Percentiles rank a stretch among this genome's conserved stretches.
These are phyloP conservation scores for Muntiacus muntjak DNA, from an alignment of 2,113 vertebrate species.

Conservation along the genomic window DNA sequence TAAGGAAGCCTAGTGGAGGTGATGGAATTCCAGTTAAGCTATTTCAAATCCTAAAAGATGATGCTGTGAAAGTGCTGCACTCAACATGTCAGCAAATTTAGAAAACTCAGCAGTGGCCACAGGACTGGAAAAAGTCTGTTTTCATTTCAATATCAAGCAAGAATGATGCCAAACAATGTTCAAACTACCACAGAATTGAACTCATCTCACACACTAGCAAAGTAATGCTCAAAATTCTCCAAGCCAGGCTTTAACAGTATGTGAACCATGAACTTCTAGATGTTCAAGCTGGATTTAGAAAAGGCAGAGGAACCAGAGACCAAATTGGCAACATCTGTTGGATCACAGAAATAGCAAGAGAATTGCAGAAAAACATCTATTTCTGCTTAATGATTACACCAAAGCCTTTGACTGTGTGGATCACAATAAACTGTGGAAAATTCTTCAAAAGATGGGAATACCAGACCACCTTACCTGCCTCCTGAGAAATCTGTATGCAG, in stretches of 20 bases:
- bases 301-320: not conserved
- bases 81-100: not conserved
- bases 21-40: not conserved
- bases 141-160: not conserved
- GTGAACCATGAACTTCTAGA: not conserved
- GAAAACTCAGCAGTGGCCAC: not conserved
- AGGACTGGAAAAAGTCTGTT: not conserved
- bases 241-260: not conserved
- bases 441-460: not conserved
- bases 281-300: not conserved
- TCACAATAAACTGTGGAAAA: not conserved
- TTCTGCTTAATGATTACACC: not conserved
- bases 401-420: not conserved
- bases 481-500: not conserved
- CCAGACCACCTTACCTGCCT: not conserved
- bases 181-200: rapidly evolving
- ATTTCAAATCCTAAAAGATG: not conserved
- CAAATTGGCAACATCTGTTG: rapidly evolving
- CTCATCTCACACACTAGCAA: not conserved
- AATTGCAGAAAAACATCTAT: not conserved
- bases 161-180: not conserved
- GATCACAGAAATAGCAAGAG: not conserved
- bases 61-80: not conserved
- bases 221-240: not conserved
- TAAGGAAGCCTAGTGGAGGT: not conserved